Base-by-base conservation (phyloP, 2,797 vertebrate genomes). In the Neosalanx taihuensis region DNA sequence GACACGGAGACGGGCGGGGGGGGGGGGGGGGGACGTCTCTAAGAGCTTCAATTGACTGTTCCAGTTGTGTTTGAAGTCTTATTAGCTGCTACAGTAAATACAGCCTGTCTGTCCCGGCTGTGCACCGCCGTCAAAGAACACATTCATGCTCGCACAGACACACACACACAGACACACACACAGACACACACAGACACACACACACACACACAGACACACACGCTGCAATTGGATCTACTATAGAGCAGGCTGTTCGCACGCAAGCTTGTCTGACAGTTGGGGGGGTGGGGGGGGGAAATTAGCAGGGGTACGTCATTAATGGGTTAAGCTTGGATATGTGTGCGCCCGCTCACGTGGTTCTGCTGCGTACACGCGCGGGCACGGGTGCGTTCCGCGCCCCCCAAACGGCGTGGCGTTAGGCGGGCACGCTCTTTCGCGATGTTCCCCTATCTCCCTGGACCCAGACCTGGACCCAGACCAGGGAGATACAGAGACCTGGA, bases 171-270 rank as follows among this genome's bases (percentile, higher is more conserved):
- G 5, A 58, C n/a, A 67, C 46, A 26, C 1, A 26, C 23, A 26
- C 23, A 26, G 1, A 26, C 23, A 26, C 23, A 31, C 18, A 68
- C 29, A 81, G 80, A 82, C 85, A 89, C 81, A 56, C n/a, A 56
- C 17, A 73, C 23, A 31, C 26, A 68, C 29, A 81, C 80, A 82
- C 85, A 89, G 80, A 56, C 31, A 56, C 17, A 73, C 84, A 88
- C 84, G 84, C 87, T 87, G 89, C 90, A 89, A 88, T 89, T 88
- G 87, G 88, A 92, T 92, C 88, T 88, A 84, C 86, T 80, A 81
- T 88, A 91, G 88, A 84, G 84, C 87, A 79, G 85, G 83, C 83
- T 72, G 85, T 89, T 92, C 81, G 88, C 90, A 93, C 87, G 91
- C 91, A 86, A 92, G 85, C 86, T 86, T 88, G 88, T 88, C 82